Conservation (phyloP, 2,113 vertebrate genomes). For the Anas platyrhynchos region DNA sequence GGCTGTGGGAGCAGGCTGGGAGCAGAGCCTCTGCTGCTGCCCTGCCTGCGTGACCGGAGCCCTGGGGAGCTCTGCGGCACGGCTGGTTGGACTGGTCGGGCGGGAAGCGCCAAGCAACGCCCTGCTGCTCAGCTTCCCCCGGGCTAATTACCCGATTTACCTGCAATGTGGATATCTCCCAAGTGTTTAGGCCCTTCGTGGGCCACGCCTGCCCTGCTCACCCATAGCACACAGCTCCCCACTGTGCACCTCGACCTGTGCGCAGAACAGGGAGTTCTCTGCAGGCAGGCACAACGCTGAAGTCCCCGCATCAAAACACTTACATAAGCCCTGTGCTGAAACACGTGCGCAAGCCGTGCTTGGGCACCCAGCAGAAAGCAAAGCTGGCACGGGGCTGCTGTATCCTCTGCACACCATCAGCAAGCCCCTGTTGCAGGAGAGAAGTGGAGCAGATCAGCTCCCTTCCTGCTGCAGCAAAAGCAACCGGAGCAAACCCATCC, state of each 20-base stretch:
- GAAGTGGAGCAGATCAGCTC: background rate
- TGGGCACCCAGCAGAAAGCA: background rate
- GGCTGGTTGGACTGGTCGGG: constrained; percentile 49
- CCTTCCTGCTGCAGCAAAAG: background rate
- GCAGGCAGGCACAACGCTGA: background rate
- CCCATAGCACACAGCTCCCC: background rate
- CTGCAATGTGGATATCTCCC: background rate
- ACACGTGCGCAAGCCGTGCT: background rate
- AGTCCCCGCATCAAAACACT: constrained; percentile 3
- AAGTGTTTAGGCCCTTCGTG: background rate
- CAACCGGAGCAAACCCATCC: background rate
- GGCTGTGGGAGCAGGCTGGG: accelerated
- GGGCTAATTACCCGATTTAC: background rate
- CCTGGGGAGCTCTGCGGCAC: background rate
- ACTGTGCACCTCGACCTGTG: background rate
- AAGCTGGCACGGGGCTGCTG: background rate
- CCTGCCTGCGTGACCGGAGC: background rate
- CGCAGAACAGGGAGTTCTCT: background rate
- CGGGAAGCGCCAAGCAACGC: constrained; percentile 50
- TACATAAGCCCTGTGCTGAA: constrained; percentile 16
- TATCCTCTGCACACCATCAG: background rate
- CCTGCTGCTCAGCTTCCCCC: constrained; percentile 48
- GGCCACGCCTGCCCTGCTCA: no score
- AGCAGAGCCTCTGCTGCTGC: background rate
- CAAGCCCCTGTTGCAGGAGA: background rate